These are phyloP conservation scores for Rousettus leschenaultii DNA, from an alignment of 2,113 vertebrate species.

Conservation along the genomic window DNA sequence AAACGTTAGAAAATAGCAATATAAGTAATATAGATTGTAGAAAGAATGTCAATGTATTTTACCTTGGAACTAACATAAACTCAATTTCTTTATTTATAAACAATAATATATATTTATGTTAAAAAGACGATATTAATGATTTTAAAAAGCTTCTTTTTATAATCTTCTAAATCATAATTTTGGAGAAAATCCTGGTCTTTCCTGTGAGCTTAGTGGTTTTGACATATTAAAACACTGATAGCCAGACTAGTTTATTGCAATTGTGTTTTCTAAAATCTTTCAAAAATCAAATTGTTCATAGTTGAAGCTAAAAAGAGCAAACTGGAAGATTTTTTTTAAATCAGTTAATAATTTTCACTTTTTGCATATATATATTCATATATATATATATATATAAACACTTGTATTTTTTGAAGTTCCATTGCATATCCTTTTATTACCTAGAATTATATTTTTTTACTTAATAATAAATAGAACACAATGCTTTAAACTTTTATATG, in stretches of 20 bases:
- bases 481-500: neutral
- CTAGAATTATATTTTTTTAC: neutral
- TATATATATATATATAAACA: neutral
- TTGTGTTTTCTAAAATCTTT: neutral
- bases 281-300: too few species aligned
- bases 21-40: neutral
- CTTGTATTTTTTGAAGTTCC: neutral
- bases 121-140: neutral
- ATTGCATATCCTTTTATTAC: neutral
- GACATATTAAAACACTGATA: neutral
- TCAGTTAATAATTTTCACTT: neutral
- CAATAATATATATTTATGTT: neutral
- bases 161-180: neutral
- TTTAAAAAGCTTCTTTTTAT: neutral
- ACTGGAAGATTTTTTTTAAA: neutral
- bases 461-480: neutral
- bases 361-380: neutral
- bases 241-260: neutral
- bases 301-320: neutral
- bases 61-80: neutral
- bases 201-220: neutral
- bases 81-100: neutral
- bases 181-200: neutral
- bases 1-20: neutral
- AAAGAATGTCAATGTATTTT: neutral